Conservation (phyloP, 2,888 invertebrate genomes). For the Diarsia dahlii region DNA sequence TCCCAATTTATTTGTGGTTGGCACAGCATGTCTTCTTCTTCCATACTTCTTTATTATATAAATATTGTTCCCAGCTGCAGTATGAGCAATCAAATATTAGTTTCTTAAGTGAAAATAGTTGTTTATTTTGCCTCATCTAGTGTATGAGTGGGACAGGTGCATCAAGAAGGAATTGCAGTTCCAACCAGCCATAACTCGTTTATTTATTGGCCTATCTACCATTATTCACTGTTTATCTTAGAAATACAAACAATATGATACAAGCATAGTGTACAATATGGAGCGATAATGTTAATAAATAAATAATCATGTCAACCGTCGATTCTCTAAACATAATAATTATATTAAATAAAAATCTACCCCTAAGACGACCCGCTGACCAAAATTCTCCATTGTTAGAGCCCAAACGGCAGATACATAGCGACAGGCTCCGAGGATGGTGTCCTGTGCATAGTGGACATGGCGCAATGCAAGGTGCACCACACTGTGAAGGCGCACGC, state of each 20-base stretch:
- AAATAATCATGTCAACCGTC: neutral
- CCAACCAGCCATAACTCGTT: no score
- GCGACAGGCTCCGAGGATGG: slow-evolving; percentile 98
- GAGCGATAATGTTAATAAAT: no score
- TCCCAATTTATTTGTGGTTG: neutral
- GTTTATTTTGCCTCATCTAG: neutral
- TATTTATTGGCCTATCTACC: no score
- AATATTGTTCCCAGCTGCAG: neutral
- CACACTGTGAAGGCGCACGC: slow-evolving; percentile 98
- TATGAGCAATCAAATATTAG: neutral
- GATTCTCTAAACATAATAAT: neutral
- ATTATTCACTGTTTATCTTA: no score
- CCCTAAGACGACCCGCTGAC: no score
- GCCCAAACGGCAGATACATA: slow-evolving; percentile 97
- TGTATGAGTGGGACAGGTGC: no score
- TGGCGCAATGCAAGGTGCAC: slow-evolving; percentile 95
- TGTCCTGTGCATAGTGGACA: slow-evolving; percentile 97
- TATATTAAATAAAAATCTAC: neutral
- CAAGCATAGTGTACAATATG: no score
- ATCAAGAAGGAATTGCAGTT: no score
- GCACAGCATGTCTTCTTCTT: neutral
- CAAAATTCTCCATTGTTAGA: slow-evolving; percentile 83
- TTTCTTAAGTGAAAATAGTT: neutral
- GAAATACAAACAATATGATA: no score
- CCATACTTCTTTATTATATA: neutral